phyloP scores from a whole-genome alignment of 1,140 invertebrate species.

The Parasteatoda tepidariorum region DNA sequence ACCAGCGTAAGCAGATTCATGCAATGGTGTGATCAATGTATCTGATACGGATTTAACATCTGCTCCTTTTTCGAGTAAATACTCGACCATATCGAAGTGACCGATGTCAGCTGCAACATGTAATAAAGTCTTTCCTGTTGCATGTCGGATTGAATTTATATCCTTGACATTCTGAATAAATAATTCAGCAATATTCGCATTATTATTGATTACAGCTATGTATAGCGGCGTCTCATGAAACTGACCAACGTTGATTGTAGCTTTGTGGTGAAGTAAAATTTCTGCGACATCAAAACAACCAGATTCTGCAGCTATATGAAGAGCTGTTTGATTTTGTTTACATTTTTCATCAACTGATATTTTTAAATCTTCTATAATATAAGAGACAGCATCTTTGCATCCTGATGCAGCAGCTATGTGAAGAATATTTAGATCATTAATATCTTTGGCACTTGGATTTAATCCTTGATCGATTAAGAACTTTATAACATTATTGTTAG shows the following conservation, averaged over 20 bases:
- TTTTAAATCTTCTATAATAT: not conserved
- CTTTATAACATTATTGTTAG: conserved; percentile 2
- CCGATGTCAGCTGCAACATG: conserved; percentile 29
- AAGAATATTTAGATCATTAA: not conserved
- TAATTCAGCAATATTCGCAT: conserved; percentile 1
- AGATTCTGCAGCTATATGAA: conserved; percentile 47
- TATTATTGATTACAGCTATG: conserved; percentile 13
- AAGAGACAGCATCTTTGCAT: not conserved
- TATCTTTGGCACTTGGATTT: not conserved
- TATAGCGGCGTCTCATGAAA: not conserved
- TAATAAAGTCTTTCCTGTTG: not conserved
- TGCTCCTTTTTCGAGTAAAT: conserved; percentile 9
- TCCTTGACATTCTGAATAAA: not conserved
- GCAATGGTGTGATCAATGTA: not conserved
- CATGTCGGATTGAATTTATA: not conserved
- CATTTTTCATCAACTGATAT: not conserved
- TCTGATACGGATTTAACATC: conserved; percentile 19
- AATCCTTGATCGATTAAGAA: not conserved
- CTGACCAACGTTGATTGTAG: not conserved
- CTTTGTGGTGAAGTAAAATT: conserved; percentile 15
- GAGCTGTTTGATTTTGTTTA: conserved; percentile 10
- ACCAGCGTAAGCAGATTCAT: not conserved
- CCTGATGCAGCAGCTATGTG: conserved; percentile 19
- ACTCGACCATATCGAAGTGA: not conserved
- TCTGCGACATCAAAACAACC: not conserved